phyloP scores from a whole-genome alignment of 30 jellyfish, hydroid and myxozoan genomes.

The Nemopilema nomurai region DNA sequence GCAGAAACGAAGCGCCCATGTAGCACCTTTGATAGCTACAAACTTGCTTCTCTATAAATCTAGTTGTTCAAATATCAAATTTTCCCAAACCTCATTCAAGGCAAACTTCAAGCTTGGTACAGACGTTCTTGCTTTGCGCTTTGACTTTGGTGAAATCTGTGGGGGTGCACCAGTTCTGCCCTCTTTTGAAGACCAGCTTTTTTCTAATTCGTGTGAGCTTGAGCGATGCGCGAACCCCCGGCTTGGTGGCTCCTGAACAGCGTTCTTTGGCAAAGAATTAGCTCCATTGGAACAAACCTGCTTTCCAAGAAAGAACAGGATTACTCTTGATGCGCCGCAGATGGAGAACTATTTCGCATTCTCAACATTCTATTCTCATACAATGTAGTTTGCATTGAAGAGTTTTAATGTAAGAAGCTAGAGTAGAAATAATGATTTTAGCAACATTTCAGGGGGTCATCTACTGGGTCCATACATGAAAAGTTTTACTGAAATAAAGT shows the following conservation, averaged over 20 bases:
- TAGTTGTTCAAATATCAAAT: neutral
- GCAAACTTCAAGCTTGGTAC: slow-evolving; percentile 60
- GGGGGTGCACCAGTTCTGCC: neutral
- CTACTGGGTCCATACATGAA: too few relatives aligned
- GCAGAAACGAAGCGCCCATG: neutral
- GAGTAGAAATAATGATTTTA: too few relatives aligned
- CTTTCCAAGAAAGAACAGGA: neutral
- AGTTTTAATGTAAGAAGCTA: too few relatives aligned
- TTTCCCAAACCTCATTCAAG: slow-evolving; percentile 49
- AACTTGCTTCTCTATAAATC: neutral
- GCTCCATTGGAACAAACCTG: slow-evolving; percentile 6
- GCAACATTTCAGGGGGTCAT: too few relatives aligned
- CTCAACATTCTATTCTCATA: too few relatives aligned
- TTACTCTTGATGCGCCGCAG: too few relatives aligned
- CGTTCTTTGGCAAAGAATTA: neutral
- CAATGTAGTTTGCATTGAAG: too few relatives aligned
- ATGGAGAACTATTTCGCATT: too few relatives aligned
- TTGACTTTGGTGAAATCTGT: slow-evolving; percentile 19
- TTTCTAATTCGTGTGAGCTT: slow-evolving; percentile 12
- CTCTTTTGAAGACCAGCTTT: neutral
- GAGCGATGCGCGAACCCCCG: neutral
- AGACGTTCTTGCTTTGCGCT: slow-evolving; percentile 38
- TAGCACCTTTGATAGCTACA: neutral
- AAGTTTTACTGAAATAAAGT: too few relatives aligned
- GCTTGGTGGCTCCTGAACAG: neutral